These are phyloP conservation scores for Urosaurus nigricauda DNA, from an alignment of 2,797 vertebrate genomes.

Conservation along the genomic window DNA sequence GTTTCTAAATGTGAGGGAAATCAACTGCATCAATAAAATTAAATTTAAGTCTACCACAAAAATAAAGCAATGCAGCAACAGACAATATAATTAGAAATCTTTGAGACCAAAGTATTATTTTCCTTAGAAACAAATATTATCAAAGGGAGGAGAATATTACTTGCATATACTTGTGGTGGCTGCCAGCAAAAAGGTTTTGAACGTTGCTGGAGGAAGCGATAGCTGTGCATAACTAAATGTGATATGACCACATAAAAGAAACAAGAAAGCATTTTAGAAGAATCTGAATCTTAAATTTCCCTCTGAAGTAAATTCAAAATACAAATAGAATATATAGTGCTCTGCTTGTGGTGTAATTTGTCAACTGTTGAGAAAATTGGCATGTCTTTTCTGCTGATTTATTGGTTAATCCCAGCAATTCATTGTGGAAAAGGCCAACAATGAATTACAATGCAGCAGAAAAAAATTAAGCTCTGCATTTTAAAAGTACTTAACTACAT, in stretches of 20 bases:
- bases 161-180: conserved; percentile 46
- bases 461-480: conserved; percentile 79
- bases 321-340: conserved; percentile 73
- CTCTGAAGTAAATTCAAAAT: conserved; percentile 64
- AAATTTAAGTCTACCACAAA: conserved; percentile 13
- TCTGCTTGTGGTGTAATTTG: conserved; percentile 79
- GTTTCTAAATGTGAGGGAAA: background rate
- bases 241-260: conserved; percentile 58
- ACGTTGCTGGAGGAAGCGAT: conserved; percentile 37
- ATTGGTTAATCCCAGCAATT: conserved; percentile 84
- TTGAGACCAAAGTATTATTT: conserved; percentile 13
- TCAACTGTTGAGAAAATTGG: conserved; percentile 83
- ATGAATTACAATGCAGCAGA: conserved; percentile 79
- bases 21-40: background rate
- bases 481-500: conserved; percentile 72
- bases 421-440: conserved; percentile 83
- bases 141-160: conserved; percentile 50
- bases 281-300: conserved; percentile 60
- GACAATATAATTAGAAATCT: conserved; percentile 30
- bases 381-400: conserved; percentile 85
- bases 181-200: conserved; percentile 34
- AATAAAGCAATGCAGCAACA: conserved; percentile 35
- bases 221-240: conserved; percentile 51
- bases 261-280: conserved; percentile 35
- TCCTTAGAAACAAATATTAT: conserved; percentile 44